These are phyloP conservation scores for Platycheirus rosarum DNA, from an alignment of 2,888 invertebrate genomes.

Conservation along the genomic window DNA sequence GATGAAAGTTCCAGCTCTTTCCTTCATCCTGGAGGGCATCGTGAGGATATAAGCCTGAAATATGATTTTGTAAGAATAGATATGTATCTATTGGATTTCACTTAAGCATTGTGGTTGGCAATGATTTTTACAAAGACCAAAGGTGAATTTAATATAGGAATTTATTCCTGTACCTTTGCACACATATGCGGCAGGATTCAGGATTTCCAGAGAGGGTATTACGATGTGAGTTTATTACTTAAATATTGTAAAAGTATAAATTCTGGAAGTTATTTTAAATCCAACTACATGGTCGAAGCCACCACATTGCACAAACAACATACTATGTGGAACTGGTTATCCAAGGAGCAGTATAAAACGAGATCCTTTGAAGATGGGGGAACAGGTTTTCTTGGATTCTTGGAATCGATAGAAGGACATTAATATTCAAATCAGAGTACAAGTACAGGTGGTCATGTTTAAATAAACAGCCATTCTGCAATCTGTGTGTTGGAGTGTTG, in stretches of 20 bases:
- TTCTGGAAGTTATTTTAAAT: background rate
- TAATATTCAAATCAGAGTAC: conserved; percentile 31
- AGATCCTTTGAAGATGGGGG: conserved; percentile 1
- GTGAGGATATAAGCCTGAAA: conserved; percentile 14
- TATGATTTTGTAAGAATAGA: conserved; percentile 8
- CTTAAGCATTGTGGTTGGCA: conserved; percentile 14
- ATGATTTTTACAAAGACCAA: background rate
- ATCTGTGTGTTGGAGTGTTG: background rate
- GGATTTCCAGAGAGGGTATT: conserved; percentile 26
- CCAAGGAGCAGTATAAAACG: background rate
- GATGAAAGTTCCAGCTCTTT: conserved; percentile 30
- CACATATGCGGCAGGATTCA: conserved; percentile 2
- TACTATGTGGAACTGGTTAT: no score
- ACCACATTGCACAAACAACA: background rate
- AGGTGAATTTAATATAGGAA: conserved; percentile 9
- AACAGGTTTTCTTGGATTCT: background rate
- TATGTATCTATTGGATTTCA: conserved; percentile 38
- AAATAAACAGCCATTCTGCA: background rate
- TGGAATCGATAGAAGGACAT: conserved; percentile 22
- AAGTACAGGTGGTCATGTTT: conserved; percentile 1
- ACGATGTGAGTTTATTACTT: conserved; percentile 13
- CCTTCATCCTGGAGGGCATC: background rate
- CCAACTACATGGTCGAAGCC: background rate
- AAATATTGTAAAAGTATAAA: background rate
- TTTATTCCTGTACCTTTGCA: conserved; percentile 10